Base-by-base conservation (phyloP, 1,140 invertebrate species). In the Spodoptera frugiperda region DNA sequence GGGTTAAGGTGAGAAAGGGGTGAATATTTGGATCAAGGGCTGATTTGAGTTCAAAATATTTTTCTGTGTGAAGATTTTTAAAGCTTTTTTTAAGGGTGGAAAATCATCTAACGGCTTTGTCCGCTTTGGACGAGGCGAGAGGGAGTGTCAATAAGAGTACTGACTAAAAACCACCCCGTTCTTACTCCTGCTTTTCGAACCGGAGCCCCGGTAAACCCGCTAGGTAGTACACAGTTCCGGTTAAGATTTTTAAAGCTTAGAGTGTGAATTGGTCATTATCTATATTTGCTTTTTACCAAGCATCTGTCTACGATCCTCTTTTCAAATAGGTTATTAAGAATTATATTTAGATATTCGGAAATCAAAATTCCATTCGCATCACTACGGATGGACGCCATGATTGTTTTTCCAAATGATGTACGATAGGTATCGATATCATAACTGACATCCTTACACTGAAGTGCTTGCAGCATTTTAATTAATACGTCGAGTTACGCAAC, bases 381-480 rank as follows among this genome's bases (percentile, higher is more conserved):
- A 65, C 55, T 33, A 25, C 57, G 30, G 61, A 65, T n/a, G 61
- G 61, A 44, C 11, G 61, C 61, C 61, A 65, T 65, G 61, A 65
- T 65, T 65, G 61, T 65, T 65, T 65, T 65, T 65, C 44, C 39
- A 49, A 65, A 65, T 65, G 44, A 65, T 44, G 61, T 25, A 25
- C 3, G n/a, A 1, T 3, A 25, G 1, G 21, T 65, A 65, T 65
- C 11, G n/a, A 49, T 49, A 65, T 65, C 19, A 65, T 65, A 48
- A 48, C 61, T 65, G 61, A 49, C 61, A 65, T 65, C 61, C 61
- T 65, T 65, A 65, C 49, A 49, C 61, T 65, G 61, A 10, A 65
- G 48, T 65, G 61, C 61, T 25, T 33, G 61, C 44, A 65, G 61
- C 61, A 65, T 65, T 65, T 65, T 65, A 65, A 65, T 65, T 65